These are phyloP conservation scores for Lordiphosa andalusiaca DNA, from an alignment of 2,888 invertebrate species.

Conservation along the genomic window DNA sequence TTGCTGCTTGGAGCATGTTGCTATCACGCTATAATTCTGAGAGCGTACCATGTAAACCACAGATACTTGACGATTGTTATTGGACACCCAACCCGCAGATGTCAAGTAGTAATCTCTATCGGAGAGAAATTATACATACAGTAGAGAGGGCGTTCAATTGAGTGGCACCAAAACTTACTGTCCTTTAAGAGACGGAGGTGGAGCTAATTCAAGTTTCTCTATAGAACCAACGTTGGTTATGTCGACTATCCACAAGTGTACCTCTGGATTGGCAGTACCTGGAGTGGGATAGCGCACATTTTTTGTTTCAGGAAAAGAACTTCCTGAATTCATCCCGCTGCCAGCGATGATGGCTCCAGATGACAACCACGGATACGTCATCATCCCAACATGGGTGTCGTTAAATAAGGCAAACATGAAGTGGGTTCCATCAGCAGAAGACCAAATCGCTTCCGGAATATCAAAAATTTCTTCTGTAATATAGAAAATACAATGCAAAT, in stretches of 20 bases:
- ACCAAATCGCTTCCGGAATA: slow-evolving; percentile 91
- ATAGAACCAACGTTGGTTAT: slow-evolving; percentile 85
- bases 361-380: slow-evolving; percentile 91
- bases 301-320: slow-evolving; percentile 89
- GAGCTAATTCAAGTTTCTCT: slow-evolving; percentile 85
- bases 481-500: no score
- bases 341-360: slow-evolving; percentile 84
- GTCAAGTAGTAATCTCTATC: slow-evolving; percentile 94
- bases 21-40: slow-evolving; percentile 94
- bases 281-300: slow-evolving; percentile 93
- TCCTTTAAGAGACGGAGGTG: slow-evolving; percentile 88
- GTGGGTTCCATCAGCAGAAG: slow-evolving; percentile 89
- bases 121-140: background rate
- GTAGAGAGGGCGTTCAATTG: background rate
- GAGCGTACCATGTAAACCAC: slow-evolving; percentile 96
- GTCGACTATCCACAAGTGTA: slow-evolving; percentile 90
- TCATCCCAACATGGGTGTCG: slow-evolving; percentile 88
- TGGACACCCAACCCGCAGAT: slow-evolving; percentile 92
- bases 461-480: slow-evolving; percentile 91
- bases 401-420: slow-evolving; percentile 93
- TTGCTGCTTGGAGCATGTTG: slow-evolving; percentile 88
- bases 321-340: slow-evolving; percentile 82
- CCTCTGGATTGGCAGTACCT: slow-evolving; percentile 92
- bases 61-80: slow-evolving; percentile 88
- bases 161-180: slow-evolving; percentile 84